Percentiles rank a stretch among this genome's conserved stretches.
phyloP scores from a whole-genome alignment of 2,797 vertebrate genomes.

The Cetoscarus ocellatus region DNA sequence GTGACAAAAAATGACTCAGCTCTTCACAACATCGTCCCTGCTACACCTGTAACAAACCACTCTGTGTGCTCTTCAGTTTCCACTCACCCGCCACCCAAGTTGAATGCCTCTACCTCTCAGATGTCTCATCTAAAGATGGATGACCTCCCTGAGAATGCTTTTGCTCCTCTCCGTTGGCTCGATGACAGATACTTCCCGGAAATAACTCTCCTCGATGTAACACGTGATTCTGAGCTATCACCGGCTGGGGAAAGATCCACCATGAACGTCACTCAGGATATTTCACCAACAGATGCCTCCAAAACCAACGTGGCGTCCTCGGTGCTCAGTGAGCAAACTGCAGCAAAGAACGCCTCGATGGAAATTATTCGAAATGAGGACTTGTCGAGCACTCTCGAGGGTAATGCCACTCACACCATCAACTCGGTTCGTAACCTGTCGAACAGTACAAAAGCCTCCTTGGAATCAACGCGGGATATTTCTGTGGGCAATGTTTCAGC shows the following conservation, averaged over 20 bases:
- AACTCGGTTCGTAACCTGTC: conserved; percentile 24
- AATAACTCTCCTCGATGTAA: conserved; percentile 67
- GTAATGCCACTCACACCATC: neutral
- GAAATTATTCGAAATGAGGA: conserved; percentile 15
- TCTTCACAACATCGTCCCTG: conserved; percentile 7
- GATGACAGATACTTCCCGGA: conserved; percentile 55
- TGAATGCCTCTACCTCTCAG: neutral
- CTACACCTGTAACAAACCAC: conserved; percentile 17
- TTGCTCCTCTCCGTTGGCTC: conserved; percentile 12
- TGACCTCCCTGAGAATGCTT: conserved; percentile 4
- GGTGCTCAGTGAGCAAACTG: conserved; percentile 4
- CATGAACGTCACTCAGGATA: conserved; percentile 13
- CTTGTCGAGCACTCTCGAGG: conserved; percentile 22
- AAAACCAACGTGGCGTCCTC: neutral
- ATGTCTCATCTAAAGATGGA: neutral
- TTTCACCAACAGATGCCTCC: neutral
- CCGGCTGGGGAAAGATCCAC: conserved; percentile 16
- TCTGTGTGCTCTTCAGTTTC: conserved; percentile 7
- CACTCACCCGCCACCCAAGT: neutral
- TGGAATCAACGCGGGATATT: conserved; percentile 51
- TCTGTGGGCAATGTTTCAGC: conserved; percentile 38
- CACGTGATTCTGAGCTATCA: conserved; percentile 40
- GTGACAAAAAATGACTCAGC: conserved; percentile 31
- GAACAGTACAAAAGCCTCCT: conserved; percentile 14
- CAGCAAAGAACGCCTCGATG: neutral